A percentile compares a stretch with the other conserved stretches of the same genome.
Conservation (phyloP, 2,113 vertebrate genomes). For the Passer domesticus region DNA sequence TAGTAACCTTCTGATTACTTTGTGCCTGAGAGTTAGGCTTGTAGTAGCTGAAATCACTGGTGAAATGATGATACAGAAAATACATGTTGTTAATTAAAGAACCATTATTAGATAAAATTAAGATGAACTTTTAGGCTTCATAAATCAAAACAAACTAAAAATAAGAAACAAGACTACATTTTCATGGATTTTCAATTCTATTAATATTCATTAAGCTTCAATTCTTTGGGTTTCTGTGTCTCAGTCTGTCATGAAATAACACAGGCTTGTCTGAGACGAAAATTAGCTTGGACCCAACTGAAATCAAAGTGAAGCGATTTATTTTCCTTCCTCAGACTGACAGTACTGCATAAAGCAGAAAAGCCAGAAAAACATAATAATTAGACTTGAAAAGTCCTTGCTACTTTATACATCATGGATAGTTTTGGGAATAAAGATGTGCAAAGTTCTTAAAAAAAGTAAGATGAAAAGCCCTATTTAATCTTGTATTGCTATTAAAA, state of each 20-base stretch:
- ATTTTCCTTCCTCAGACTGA: background rate
- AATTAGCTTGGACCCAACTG: slow-evolving; percentile 1
- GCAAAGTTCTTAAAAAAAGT: background rate
- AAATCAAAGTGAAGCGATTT: background rate
- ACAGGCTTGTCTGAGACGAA: background rate
- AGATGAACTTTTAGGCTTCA: background rate
- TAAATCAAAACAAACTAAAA: background rate
- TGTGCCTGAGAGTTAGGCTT: background rate
- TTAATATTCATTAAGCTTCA: slow-evolving; percentile 16
- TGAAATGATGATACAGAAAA: background rate
- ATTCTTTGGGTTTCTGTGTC: background rate
- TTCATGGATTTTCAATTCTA: background rate
- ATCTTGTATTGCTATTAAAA: slow-evolving; percentile 10
- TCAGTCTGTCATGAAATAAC: background rate
- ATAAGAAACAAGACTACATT: background rate
- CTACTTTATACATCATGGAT: background rate
- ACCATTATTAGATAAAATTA: background rate
- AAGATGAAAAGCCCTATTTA: background rate
- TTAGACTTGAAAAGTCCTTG: background rate
- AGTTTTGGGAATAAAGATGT: background rate
- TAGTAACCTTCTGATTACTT: background rate
- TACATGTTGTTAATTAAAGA: background rate
- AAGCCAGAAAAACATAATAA: background rate
- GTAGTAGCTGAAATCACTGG: background rate
- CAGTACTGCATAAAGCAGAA: background rate